Evolutionary conservation across 2,797 vertebrate genomes (phyloP), one percentile per base, ranked within the genome.

Genomic region (Malacoctenus gilli): DNA sequence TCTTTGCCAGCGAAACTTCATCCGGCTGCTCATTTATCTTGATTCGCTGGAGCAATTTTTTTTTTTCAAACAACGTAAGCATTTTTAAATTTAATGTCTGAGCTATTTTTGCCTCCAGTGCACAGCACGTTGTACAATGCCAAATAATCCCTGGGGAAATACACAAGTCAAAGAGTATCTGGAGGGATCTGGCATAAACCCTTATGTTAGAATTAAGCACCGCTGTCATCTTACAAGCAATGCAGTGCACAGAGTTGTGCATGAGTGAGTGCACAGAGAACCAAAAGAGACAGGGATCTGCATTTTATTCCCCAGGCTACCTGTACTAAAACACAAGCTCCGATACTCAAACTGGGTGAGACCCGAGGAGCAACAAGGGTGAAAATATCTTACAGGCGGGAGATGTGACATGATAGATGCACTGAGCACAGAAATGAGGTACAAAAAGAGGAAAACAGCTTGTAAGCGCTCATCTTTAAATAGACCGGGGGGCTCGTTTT

Each of bases 121-220:
- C 59, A 55, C 38, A 57, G 36, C 40, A 39, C 25, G 46, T 30
- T 65, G 66, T 68, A 59, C n/a, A n/a, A n/a, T n/a, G n/a, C 65
- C 44, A 42, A 54, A 54, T 64, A 56, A 60, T 64, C 48, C 53
- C 51, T 49, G 60, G 62, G 49, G 49, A 69, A 80, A 76, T 12
- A 42, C 56, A 14, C 35, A 52, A 65, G 39, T 82, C 62, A 72
- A 36, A 61, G 49, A 50, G 56, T 54, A 56, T 80, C 62, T 58
- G 28, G 41, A 68, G 50, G 44, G 66, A 75, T 81, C 72, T 72
- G 70, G 59, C 62, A 64, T 68, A 59, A 73, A 79, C 72, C 70
- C 87, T 75, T 68, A 71, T 84, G 80, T 82, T 86, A 49, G 83
- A 89, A 89, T 88, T 68, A 89, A 85, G 77, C 61, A 60, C 65